Evolutionary conservation across 2,888 invertebrate genomes (phyloP).

Genomic region (Gandaritis pyraliata): DNA sequence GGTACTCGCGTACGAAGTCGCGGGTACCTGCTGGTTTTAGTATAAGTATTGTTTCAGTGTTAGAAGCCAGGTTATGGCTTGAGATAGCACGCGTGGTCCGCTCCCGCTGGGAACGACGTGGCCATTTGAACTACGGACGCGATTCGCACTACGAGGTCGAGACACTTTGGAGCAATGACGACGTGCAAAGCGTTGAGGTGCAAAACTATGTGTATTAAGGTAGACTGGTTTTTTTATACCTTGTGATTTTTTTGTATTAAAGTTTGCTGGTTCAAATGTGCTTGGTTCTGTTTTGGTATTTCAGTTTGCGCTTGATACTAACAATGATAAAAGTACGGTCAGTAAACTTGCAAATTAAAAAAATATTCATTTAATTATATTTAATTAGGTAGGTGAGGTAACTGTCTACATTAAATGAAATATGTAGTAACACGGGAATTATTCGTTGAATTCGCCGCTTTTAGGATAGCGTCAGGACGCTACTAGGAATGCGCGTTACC

Average conservation of each 20-base stretch:
- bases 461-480: too few species aligned
- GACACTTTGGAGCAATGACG: slow-evolving; percentile 73
- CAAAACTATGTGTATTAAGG: slow-evolving; percentile 65
- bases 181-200: slow-evolving; percentile 72
- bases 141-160: slow-evolving; percentile 59
- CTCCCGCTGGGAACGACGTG: slow-evolving; percentile 64
- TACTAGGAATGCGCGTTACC: too few species aligned
- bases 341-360: too few species aligned
- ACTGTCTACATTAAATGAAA: too few species aligned
- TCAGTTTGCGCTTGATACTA: too few species aligned
- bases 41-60: slow-evolving; percentile 37
- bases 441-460: too few species aligned
- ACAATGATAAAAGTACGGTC: too few species aligned
- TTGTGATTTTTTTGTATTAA: slow-evolving; percentile 1
- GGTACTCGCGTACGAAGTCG: too few species aligned
- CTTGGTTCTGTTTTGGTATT: not conserved
- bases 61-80: slow-evolving; percentile 71
- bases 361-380: too few species aligned
- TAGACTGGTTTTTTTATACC: not conserved
- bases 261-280: not conserved
- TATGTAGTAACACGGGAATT: too few species aligned
- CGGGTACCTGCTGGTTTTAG: too few species aligned
- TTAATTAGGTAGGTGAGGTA: too few species aligned
- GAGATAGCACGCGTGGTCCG: slow-evolving; percentile 68
- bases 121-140: slow-evolving; percentile 41